Evolutionary conservation across 2,113 vertebrate species (phyloP), one percentile per base, ranked within the genome.

Genomic region (Cryptotis parvus): DNA sequence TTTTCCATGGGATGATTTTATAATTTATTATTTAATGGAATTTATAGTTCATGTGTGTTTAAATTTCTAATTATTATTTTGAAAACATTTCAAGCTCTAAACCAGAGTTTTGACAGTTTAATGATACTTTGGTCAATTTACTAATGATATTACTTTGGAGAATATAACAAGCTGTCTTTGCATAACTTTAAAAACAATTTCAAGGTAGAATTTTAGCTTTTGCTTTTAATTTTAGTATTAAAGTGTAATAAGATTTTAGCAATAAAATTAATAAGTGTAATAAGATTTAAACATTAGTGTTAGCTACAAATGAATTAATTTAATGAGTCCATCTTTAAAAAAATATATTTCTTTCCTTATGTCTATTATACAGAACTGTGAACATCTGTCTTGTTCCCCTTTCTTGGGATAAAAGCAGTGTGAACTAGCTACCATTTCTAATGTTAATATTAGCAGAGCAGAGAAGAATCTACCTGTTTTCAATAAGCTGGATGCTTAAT

Each of bases 1-100:
- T 78, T 75, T 82, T 75, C 12, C 43, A 37, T 9, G 3, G 2
- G 61, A 31, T 49, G 70, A 45, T 72, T 95, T 80, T 58, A 81
- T 58, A 77, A 80, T 29, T 49, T 49, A 74, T 78, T 72, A 77
- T 11, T 72, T 87, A 41, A 58, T 43, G 18, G 43, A 78, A 89
- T 86, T 85, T 63, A 68, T 70, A 68, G 29, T 74, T 76, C 79
- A 86, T 79, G 58, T 61, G 4, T 49, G 45, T 29, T 84, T 78
- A 82, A 65, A 65, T 31, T 31, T 85, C n/a, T 20, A 83, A 31
- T 58, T 66, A 39, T 68, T 81, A 22, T 81, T 86, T 81, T 12
- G 80, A 93, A 75, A 8, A 61, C 10, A 80, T 75, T 88, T 88
- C 45, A 77, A 29, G 79, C 80, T 93, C 79, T 45, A 45, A 84